Evolutionary conservation across 1,140 invertebrate genomes (phyloP).

Genomic region (Periplaneta americana): DNA sequence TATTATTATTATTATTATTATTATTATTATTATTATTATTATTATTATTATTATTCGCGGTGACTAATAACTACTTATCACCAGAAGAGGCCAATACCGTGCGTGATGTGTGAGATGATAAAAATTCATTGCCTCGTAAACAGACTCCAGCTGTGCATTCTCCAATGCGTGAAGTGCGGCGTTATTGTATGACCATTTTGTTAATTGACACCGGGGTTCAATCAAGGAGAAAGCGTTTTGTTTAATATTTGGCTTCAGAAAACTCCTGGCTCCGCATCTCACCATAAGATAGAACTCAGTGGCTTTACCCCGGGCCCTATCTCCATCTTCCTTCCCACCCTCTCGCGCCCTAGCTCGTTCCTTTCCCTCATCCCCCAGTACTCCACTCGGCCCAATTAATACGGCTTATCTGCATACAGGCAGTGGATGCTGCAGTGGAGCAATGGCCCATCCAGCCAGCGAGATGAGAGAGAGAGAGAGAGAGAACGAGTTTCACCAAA

Average conservation of each 20-base stretch:
- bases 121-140: no score
- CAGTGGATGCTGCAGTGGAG: constrained; percentile 21
- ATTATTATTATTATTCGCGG: no score
- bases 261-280: not conserved
- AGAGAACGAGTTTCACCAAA: constrained; percentile 10
- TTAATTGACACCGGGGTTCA: no score
- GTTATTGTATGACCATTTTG: no score
- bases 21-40: no score
- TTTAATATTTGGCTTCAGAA: not conserved
- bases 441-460: not conserved
- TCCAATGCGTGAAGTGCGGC: no score
- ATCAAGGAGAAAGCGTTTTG: not conserved
- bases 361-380: not conserved
- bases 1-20: no score
- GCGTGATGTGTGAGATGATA: no score
- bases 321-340: not conserved
- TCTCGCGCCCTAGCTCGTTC: not conserved
- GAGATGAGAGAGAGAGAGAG: not conserved
- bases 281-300: not conserved
- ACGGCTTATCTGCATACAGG: constrained; percentile 24
- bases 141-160: no score
- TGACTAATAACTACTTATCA: no score
- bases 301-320: not conserved
- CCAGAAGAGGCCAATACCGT: no score
- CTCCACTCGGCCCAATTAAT: constrained; percentile 21